Conservation (phyloP, 2,113 vertebrate genomes). For the Callaeas wilsoni region DNA sequence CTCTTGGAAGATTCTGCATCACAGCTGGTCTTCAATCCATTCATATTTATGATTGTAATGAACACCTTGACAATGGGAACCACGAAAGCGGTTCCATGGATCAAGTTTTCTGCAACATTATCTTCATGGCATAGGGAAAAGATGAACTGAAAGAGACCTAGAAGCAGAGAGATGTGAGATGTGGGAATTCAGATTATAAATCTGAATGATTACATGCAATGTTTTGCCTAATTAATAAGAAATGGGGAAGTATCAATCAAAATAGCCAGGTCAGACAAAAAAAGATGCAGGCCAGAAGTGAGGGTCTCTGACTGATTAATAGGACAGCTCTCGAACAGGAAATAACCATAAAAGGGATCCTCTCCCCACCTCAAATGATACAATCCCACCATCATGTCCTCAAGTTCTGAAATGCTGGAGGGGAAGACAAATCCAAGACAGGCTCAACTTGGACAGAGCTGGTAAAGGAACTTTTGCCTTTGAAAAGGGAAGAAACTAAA, state of each 20-base stretch:
- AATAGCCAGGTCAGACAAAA: background rate
- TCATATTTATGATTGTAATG: slow-evolving; percentile 10
- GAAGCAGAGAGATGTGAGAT: background rate
- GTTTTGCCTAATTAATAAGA: background rate
- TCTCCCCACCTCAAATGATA: background rate
- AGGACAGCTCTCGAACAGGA: background rate
- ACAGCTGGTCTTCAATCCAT: background rate
- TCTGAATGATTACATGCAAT: background rate
- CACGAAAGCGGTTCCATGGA: background rate
- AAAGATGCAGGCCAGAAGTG: background rate
- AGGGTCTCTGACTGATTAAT: background rate
- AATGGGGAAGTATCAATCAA: background rate
- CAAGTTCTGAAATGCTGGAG: background rate
- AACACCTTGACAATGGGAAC: background rate
- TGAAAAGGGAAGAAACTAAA: background rate
- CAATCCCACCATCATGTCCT: background rate
- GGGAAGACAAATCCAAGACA: background rate
- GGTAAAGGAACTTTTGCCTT: background rate
- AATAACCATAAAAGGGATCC: background rate
- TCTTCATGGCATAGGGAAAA: background rate
- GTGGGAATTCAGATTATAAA: background rate
- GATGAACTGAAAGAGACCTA: background rate
- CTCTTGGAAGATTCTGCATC: background rate
- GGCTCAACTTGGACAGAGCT: background rate
- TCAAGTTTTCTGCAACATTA: background rate